Evolutionary conservation across 2,888 invertebrate species (phyloP), one percentile per base, ranked within the genome.

Genomic region (Acholoe squamosa): DNA sequence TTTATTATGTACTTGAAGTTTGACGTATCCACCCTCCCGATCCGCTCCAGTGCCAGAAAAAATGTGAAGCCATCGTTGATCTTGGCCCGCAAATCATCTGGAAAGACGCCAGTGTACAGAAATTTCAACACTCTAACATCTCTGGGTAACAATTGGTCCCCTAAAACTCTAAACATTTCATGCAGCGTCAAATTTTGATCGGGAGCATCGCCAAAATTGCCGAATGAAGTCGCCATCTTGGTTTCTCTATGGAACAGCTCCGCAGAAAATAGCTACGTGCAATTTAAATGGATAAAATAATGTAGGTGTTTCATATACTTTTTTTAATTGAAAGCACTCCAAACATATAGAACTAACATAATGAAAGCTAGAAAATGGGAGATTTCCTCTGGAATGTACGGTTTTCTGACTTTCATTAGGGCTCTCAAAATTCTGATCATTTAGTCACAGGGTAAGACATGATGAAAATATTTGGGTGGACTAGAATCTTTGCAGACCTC

Each of bases 91-190:
- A 93, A 89, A 19, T 92, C 91, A 43, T 91, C 90, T 5, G 91
- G 90, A 76, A 93, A 91, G n/a, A 93, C 89, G 34, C 92, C 91
- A 31, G 76, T 91, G 84, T 92, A 93, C 0, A 93, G 71, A 88
- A 91, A 92, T 54, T 92, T 93, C 61, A 93, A 51, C 10, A 91
- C 90, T 25, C 91, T 89, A 19, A 93, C 89, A 67, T 93, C 93
- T 43, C 80, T 88, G 22, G 90, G 77, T n/a, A 92, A 92, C 91
- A 93, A 91, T 77, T 94, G 94, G 89, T 93, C 92, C n/a, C 93
- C 93, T 31, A 94, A 91, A 89, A 93, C 91, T 56, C 92, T 89
- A 89, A 94, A 94, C 93, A 94, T 93, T 91, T 93, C 93, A 52
- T 93, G 93, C 22, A 94, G 89, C 54, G 91, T 80, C 86, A 84